phyloP scores from a whole-genome alignment of 1,140 invertebrate species.

The Thaumetopoea pityocampa region DNA sequence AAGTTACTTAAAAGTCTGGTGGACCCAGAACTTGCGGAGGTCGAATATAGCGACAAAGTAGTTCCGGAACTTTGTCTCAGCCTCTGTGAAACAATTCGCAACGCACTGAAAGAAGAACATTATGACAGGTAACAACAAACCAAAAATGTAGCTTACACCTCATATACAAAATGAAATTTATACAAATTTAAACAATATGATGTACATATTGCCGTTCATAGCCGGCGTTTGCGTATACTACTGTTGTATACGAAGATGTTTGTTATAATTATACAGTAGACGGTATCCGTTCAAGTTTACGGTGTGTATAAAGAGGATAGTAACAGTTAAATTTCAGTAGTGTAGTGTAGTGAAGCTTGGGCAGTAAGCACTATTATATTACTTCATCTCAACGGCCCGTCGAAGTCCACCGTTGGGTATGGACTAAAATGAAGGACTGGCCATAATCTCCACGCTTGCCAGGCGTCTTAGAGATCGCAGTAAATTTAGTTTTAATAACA shows the following conservation, averaged over 20 bases:
- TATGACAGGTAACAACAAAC: slow-evolving; percentile 59
- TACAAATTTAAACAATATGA: slow-evolving; percentile 23
- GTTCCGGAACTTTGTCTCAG: slow-evolving; percentile 56
- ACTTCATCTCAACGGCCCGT: no score
- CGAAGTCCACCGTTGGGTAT: no score
- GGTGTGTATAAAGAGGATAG: no score
- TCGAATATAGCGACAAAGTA: slow-evolving; percentile 64
- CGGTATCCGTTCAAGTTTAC: no score
- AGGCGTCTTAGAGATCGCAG: no score
- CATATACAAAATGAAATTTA: slow-evolving; percentile 1
- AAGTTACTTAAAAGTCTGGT: slow-evolving; percentile 54
- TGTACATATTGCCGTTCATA: slow-evolving; percentile 42
- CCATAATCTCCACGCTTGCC: no score
- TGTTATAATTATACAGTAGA: no score
- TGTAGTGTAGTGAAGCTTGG: no score
- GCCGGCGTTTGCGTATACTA: slow-evolving; percentile 36
- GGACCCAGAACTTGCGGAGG: slow-evolving; percentile 57
- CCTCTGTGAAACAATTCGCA: slow-evolving; percentile 56
- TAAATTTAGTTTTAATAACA: no score
- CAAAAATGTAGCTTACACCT: not conserved
- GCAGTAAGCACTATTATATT: no score
- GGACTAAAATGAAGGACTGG: no score
- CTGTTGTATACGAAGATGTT: slow-evolving; percentile 26
- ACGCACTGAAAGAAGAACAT: slow-evolving; percentile 64
- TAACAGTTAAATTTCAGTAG: no score